These are phyloP conservation scores for Trissolcus brochymenae DNA, from an alignment of 2,888 invertebrate species.

Conservation along the genomic window DNA sequence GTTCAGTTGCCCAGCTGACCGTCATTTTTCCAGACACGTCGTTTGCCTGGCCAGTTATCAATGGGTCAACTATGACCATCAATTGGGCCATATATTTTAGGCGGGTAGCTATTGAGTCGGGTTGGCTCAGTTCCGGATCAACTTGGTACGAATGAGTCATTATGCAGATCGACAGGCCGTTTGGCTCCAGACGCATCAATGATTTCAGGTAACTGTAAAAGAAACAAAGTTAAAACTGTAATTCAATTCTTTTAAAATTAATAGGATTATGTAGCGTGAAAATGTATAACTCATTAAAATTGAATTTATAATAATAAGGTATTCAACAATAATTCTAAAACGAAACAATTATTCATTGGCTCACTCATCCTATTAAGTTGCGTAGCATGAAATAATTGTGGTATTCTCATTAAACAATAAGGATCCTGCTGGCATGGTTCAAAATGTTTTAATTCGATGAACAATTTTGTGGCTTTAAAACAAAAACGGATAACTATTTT, in stretches of 20 bases:
- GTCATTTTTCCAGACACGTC: constrained; percentile 85
- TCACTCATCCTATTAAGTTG: no score
- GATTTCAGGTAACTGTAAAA: constrained; percentile 65
- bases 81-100: constrained; percentile 82
- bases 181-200: constrained; percentile 61
- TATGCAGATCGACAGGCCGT: constrained; percentile 66
- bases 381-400: no score
- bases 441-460: no score
- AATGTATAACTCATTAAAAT: no score
- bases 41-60: constrained; percentile 84
- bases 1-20: constrained; percentile 76
- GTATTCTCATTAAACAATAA: no score
- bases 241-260: neutral
- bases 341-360: no score
- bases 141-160: constrained; percentile 72
- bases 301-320: no score
- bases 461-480: no score
- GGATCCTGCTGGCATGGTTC: no score
- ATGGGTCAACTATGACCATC: constrained; percentile 80
- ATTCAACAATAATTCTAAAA: no score
- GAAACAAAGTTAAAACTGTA: neutral
- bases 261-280: no score
- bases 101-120: constrained; percentile 79
- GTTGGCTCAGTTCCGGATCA: constrained; percentile 77
- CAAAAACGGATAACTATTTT: no score